Conservation (phyloP, 2,113 vertebrate genomes). For the Corvus moneduloides region DNA sequence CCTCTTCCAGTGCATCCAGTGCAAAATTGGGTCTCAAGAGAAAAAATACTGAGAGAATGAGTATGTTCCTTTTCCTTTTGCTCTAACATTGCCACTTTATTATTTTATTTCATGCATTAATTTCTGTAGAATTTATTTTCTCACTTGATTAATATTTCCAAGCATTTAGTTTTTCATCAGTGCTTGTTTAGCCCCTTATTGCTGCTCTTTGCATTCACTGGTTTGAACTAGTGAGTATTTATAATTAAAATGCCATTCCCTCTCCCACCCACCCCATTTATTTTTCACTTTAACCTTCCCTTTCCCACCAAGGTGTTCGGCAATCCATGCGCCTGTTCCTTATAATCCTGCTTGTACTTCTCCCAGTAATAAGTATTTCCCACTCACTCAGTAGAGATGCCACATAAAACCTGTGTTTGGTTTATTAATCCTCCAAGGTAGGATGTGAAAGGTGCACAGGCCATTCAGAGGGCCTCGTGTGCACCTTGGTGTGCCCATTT, state of each 20-base stretch:
- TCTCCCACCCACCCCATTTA: not conserved
- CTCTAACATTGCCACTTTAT: not conserved
- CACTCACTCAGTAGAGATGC: not conserved
- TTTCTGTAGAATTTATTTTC: not conserved
- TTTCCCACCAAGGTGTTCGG: not conserved
- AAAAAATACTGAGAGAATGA: not conserved
- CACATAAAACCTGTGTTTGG: not conserved
- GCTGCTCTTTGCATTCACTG: not conserved
- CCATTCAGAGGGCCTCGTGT: not conserved
- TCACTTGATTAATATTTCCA: not conserved
- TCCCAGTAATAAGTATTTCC: not conserved
- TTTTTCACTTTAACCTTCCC: not conserved
- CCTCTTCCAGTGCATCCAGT: not conserved
- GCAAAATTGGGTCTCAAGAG: conserved; percentile 14
- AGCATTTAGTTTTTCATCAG: not conserved
- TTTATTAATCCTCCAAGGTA: not conserved
- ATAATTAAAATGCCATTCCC: not conserved
- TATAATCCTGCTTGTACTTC: not conserved
- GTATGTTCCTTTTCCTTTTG: not conserved
- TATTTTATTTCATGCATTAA: not conserved
- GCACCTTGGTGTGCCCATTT: not conserved
- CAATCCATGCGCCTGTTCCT: not conserved
- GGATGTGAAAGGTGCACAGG: not conserved
- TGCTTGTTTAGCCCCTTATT: not conserved
- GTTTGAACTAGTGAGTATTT: not conserved